Evolutionary conservation across 2,888 invertebrate genomes (phyloP), one percentile per base, ranked within the genome.

Genomic region (Atethmia centrago): DNA sequence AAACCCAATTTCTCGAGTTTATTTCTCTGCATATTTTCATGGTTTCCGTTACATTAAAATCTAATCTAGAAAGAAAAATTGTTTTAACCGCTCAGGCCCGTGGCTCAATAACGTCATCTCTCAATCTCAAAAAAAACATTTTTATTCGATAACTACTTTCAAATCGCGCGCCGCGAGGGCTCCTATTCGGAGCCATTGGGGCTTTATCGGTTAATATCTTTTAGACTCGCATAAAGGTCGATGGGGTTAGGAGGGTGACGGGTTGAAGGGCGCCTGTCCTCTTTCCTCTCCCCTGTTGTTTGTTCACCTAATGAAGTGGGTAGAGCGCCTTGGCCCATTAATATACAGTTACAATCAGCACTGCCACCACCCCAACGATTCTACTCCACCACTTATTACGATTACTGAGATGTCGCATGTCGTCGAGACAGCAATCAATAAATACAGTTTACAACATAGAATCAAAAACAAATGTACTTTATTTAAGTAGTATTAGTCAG

Each of bases 301-400:
- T 95, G 93, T 93, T 90, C 94, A 89, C 85, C 90, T 95, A 95
- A 95, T 95, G 95, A 95, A 95, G 95, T 93, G 93, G 94, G 94
- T 89, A 90, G 92, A 89, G 90, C 90, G 85, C 90, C 90, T 90
- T 89, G 79, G 84, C 87, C 92, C 93, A 94, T 94, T 93, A 94
- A 92, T 93, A 93, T 89, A 92, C 92, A 92, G 93, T 93, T 90
- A 92, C 92, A 92, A 91, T 90, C 89, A 90, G 88, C 86, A 82
- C 77, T 85, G 73, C 86, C 85, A 85, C 87, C 87, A 88, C 86
- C 87, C 85, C 83, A 82, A 84, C 82, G 81, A 90, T 87, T 88
- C 86, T 84, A 86, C 87, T 81, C 79, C 79, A 86, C 79, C 79
- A 86, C 84, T 87, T 86, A 82, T 86, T 79, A 84, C 78, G 86